phyloP scores from a whole-genome alignment of 2,888 invertebrate genomes.

The Dryococelus australis region DNA sequence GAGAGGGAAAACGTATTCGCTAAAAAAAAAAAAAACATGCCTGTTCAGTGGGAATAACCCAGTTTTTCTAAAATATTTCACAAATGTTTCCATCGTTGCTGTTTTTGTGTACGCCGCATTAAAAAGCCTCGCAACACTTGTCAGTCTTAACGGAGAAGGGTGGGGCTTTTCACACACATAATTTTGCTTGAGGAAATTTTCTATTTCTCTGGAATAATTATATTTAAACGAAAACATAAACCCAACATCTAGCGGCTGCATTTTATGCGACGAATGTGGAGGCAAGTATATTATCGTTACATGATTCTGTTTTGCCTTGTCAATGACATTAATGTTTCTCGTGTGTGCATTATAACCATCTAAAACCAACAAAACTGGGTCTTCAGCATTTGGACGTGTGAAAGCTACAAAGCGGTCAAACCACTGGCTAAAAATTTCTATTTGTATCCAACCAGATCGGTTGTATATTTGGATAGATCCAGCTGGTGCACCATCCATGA shows the following conservation, averaged over 20 bases:
- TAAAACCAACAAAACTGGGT: constrained; percentile 47
- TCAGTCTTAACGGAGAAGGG: background rate
- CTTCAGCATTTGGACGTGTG: constrained; percentile 40
- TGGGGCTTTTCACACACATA: constrained; percentile 4
- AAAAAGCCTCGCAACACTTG: constrained; percentile 20
- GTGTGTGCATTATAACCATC: constrained; percentile 48
- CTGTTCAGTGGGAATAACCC: constrained; percentile 7
- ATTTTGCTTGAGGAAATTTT: background rate
- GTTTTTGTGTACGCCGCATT: background rate
- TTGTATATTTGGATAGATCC: constrained; percentile 51
- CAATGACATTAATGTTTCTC: constrained; percentile 47
- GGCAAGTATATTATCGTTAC: constrained; percentile 25
- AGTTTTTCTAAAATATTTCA: constrained; percentile 19
- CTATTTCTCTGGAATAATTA: background rate
- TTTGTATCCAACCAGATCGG: constrained; percentile 48
- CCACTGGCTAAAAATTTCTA: constrained; percentile 39
- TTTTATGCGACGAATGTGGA: constrained; percentile 29
- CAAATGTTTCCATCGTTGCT: background rate
- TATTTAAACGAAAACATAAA: constrained; percentile 36
- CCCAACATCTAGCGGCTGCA: constrained; percentile 27
- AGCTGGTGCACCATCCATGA: constrained; percentile 52
- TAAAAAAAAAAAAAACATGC: constrained; percentile 2
- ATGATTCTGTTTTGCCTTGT: constrained; percentile 38
- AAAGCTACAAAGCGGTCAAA: constrained; percentile 40
- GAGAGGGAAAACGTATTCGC: background rate